phyloP scores from a whole-genome alignment of 2,797 vertebrate genomes.

The Anguilla marmorata region DNA sequence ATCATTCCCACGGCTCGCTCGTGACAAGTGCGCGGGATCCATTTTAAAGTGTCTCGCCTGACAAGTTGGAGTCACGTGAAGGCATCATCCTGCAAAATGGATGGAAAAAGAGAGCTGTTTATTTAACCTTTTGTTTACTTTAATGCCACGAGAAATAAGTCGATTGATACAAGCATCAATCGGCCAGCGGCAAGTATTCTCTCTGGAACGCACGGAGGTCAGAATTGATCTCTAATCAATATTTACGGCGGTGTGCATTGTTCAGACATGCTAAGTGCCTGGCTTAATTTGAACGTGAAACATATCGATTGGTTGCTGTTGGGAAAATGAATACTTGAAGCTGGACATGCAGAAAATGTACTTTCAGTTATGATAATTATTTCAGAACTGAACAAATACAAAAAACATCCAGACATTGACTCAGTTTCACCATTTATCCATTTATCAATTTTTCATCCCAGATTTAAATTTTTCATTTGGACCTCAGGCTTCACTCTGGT shows the following conservation, averaged over 20 bases:
- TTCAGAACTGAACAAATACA: not conserved
- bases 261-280: slow-evolving; percentile 1
- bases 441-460: not conserved
- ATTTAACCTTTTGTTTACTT: not conserved
- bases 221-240: not conserved
- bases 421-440: not conserved
- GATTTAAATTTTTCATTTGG: not conserved
- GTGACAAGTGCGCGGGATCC: not conserved
- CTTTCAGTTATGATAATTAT: not conserved
- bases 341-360: not conserved
- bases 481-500: not conserved
- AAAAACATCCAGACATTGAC: not conserved
- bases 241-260: not conserved
- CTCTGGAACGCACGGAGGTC: not conserved
- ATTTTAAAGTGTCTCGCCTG: not conserved
- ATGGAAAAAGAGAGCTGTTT: not conserved
- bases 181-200: not conserved
- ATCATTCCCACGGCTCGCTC: not conserved
- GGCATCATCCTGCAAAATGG: not conserved
- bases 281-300: not conserved
- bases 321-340: not conserved
- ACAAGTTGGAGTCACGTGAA: not conserved
- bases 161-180: slow-evolving; percentile 7
- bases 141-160: not conserved
- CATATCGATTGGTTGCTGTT: not conserved